phyloP scores from a whole-genome alignment of 2,888 invertebrate species.

The Dryococelus australis region DNA sequence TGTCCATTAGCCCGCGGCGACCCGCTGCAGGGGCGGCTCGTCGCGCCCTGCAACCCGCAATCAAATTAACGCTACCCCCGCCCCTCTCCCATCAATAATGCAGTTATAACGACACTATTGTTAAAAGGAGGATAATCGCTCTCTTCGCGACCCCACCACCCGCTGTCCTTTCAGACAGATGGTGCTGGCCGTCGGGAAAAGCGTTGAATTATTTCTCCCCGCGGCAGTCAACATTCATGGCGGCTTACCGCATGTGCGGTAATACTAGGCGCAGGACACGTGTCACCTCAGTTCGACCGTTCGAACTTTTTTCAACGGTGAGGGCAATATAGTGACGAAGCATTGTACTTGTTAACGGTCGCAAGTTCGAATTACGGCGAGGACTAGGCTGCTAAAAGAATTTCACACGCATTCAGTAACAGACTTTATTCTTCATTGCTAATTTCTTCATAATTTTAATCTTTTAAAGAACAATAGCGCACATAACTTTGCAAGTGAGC shows the following conservation, averaged over 20 bases:
- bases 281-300: too few relatives aligned
- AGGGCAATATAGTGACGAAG: too few relatives aligned
- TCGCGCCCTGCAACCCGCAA: background rate
- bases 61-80: background rate
- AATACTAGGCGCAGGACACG: background rate
- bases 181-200: background rate
- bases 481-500: too few relatives aligned
- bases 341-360: too few relatives aligned
- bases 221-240: background rate
- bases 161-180: background rate
- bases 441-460: too few relatives aligned
- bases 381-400: too few relatives aligned
- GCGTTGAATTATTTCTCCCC: background rate
- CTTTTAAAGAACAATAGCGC: too few relatives aligned
- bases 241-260: background rate
- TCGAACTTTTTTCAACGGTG: too few relatives aligned
- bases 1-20: background rate
- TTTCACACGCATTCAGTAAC: too few relatives aligned
- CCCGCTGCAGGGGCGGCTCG: background rate
- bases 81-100: slow-evolving; percentile 20
- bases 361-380: too few relatives aligned
- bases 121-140: slow-evolving; percentile 24
- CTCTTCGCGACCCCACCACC: background rate
- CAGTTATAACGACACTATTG: slow-evolving; percentile 18
- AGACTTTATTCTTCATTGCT: too few relatives aligned